Percentiles rank a stretch among this genome's conserved stretches.
phyloP scores from a whole-genome alignment of 92 coral and sea anemone species.

The Ricordea florida region DNA sequence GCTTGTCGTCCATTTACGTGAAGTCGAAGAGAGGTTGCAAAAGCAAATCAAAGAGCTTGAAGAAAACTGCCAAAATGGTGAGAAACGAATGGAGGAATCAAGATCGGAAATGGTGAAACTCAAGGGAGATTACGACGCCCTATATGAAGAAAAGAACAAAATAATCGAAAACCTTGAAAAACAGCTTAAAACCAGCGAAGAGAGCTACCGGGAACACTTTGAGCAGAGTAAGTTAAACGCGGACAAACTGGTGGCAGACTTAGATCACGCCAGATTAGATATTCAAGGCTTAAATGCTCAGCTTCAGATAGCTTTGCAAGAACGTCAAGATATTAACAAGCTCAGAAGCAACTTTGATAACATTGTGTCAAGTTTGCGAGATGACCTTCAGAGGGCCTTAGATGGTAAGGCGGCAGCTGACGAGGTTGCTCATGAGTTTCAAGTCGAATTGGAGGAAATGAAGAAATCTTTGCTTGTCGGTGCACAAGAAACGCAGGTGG shows the following conservation, averaged over 20 bases:
- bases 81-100: too few relatives aligned
- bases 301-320: conserved; percentile 44
- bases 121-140: background rate
- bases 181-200: background rate
- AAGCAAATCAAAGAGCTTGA: conserved; percentile 18
- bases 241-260: background rate
- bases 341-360: conserved; percentile 80
- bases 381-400: conserved; percentile 79
- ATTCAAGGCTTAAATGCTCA: conserved; percentile 23
- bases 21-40: conserved; percentile 8
- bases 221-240: background rate
- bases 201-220: background rate
- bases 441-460: conserved; percentile 51
- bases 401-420: conserved; percentile 77
- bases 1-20: conserved; percentile 2
- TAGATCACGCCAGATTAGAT: conserved; percentile 24
- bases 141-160: background rate
- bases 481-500: background rate
- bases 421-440: conserved; percentile 83
- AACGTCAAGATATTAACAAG: conserved; percentile 62
- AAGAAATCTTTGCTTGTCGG: background rate
- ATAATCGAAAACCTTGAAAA: background rate
- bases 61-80: background rate
- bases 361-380: conserved; percentile 89
- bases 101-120: too few relatives aligned